These are phyloP conservation scores for Strongylocentrotus purpuratus DNA, from an alignment of 35 echinoderm and acorn worm genomes.

Conservation along the genomic window DNA sequence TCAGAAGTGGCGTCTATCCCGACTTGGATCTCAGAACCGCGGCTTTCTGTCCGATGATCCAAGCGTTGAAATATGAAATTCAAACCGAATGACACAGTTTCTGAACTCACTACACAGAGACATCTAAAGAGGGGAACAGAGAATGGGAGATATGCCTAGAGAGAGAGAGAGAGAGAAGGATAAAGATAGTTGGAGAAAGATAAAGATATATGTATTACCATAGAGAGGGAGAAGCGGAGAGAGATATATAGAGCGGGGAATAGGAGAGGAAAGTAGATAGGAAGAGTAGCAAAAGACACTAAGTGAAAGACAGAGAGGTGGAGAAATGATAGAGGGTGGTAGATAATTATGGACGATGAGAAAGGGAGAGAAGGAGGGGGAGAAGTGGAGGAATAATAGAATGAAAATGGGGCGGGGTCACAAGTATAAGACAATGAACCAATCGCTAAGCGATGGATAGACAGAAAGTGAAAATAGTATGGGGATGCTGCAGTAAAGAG, in stretches of 20 bases:
- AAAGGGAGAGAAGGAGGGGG: background rate
- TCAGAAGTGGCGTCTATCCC: slow-evolving; percentile 6
- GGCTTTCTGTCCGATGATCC: background rate
- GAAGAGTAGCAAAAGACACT: no score
- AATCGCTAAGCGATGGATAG: no score
- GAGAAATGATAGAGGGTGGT: no score
- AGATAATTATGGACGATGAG: no score
- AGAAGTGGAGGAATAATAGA: background rate
- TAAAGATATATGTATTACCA: no score
- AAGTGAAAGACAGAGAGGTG: no score
- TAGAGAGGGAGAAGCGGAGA: background rate
- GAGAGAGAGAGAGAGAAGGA: background rate
- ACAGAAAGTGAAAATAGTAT: background rate
- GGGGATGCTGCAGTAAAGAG: background rate
- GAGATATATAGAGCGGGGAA: no score
- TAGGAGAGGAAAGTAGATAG: no score
- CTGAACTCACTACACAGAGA: background rate
- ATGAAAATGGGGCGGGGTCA: no score
- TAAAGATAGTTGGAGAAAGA: background rate
- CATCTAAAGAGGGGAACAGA: background rate
- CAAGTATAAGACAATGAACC: no score
- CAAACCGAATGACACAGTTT: slow-evolving; percentile 35
- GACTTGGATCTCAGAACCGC: background rate
- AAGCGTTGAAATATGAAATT: background rate
- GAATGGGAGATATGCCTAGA: background rate